These are phyloP conservation scores for Eristalis arbustorum DNA, from an alignment of 2,888 invertebrate genomes.

Conservation along the genomic window DNA sequence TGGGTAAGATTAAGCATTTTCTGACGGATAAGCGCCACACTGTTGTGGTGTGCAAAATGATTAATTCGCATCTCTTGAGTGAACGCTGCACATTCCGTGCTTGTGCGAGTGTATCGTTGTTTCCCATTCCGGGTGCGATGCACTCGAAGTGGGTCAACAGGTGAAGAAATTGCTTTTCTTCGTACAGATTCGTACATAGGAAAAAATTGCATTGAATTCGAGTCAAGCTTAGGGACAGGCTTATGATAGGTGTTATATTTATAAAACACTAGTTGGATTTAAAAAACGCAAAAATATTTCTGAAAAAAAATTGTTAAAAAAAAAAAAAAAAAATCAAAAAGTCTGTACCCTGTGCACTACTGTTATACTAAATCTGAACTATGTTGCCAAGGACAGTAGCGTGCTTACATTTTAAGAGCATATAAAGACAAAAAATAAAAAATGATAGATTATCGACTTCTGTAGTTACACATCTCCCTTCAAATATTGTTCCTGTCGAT, in stretches of 20 bases:
- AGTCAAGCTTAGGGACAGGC: neutral
- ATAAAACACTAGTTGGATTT: neutral
- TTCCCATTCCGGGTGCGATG: conserved; percentile 52
- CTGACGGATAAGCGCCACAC: conserved; percentile 53
- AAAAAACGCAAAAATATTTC: too few relatives aligned
- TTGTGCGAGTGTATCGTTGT: conserved; percentile 9
- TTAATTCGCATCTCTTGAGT: conserved; percentile 55
- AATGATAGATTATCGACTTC: too few relatives aligned
- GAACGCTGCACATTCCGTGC: conserved; percentile 42
- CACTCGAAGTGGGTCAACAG: conserved; percentile 66
- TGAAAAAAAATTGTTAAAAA: too few relatives aligned
- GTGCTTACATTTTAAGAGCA: too few relatives aligned
- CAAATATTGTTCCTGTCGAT: too few relatives aligned
- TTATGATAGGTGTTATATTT: neutral
- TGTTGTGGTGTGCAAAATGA: conserved; percentile 46
- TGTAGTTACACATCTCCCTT: too few relatives aligned
- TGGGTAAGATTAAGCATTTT: conserved; percentile 44
- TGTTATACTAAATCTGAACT: too few relatives aligned
- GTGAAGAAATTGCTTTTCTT: conserved; percentile 44
- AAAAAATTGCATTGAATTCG: neutral
- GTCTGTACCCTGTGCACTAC: too few relatives aligned
- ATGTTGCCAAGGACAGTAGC: too few relatives aligned
- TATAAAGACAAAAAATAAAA: too few relatives aligned
- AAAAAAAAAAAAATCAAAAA: too few relatives aligned
- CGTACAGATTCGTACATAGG: neutral